phyloP scores from a whole-genome alignment of 2,113 vertebrate genomes.

The Corythornis madagascariensis region DNA sequence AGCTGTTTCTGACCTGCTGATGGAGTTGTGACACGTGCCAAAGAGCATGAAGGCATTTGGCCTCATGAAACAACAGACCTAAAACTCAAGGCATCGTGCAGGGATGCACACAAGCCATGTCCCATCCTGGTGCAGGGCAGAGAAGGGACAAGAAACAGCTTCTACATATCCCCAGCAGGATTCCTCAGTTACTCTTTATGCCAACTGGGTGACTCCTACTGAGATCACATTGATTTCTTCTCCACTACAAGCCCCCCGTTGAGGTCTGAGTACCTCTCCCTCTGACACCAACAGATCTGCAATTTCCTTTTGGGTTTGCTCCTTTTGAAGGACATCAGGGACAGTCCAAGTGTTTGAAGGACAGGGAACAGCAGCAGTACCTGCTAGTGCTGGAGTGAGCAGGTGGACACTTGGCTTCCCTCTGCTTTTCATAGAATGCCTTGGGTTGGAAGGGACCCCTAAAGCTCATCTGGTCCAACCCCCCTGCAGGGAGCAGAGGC shows the following conservation, averaged over 20 bases:
- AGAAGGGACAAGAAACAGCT: background rate
- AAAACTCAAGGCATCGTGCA: background rate
- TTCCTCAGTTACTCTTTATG: background rate
- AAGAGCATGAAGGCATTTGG: fast-evolving
- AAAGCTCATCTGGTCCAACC: no score
- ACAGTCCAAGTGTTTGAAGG: background rate
- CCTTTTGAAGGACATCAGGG: background rate
- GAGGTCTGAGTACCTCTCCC: background rate
- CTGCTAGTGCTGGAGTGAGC: background rate
- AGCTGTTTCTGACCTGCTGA: background rate
- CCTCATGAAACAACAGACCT: background rate
- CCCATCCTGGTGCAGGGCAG: background rate
- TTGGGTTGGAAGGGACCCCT: no score
- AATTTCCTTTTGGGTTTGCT: background rate
- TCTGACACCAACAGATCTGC: background rate
- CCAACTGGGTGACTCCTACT: background rate
- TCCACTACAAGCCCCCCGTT: background rate
- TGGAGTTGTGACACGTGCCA: fast-evolving
- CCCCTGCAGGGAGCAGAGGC: no score
- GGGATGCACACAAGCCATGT: background rate
- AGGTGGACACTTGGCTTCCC: background rate
- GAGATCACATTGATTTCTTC: background rate
- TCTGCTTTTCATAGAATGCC: background rate
- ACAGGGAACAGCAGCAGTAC: background rate
- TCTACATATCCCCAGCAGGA: background rate